These are phyloP conservation scores for Allacma fusca DNA, from an alignment of 2,888 invertebrate species.

Conservation along the genomic window DNA sequence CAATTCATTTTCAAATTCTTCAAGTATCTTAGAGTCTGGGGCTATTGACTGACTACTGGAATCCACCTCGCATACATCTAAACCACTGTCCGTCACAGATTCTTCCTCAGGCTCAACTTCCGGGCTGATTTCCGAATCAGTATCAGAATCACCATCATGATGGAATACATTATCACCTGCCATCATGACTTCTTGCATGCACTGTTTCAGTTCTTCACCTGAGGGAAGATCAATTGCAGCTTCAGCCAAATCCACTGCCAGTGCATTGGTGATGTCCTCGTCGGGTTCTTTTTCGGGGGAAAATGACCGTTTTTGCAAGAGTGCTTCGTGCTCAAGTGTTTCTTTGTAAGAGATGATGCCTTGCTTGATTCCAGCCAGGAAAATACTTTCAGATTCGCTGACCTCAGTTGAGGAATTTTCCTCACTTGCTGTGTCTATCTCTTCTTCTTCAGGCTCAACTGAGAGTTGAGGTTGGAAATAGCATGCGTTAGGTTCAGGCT, in stretches of 20 bases:
- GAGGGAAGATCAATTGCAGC: constrained; percentile 31
- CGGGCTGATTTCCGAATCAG: neutral
- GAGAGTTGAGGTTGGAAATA: constrained; percentile 4
- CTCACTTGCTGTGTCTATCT: constrained; percentile 24
- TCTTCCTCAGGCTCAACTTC: constrained; percentile 25
- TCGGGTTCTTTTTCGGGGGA: constrained; percentile 19
- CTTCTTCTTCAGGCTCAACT: constrained; percentile 6
- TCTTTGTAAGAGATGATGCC: constrained; percentile 18
- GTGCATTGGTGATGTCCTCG: neutral
- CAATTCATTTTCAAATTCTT: constrained; percentile 33
- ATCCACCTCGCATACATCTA: constrained; percentile 27
- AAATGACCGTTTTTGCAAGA: constrained; percentile 33
- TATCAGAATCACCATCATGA: neutral
- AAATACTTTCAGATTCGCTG: constrained; percentile 32
- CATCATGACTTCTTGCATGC: constrained; percentile 26
- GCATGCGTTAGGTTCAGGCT: neutral
- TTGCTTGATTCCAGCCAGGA: constrained; percentile 17
- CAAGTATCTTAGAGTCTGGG: constrained; percentile 3
- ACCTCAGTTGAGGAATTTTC: constrained; percentile 33
- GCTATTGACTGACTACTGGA: neutral
- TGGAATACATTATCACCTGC: constrained; percentile 25
- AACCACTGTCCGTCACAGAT: constrained; percentile 34
- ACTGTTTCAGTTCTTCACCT: constrained; percentile 16
- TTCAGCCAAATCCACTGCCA: constrained; percentile 29
- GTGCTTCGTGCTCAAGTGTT: constrained; percentile 26